Base-by-base conservation (phyloP, 2,888 invertebrate genomes). In the Sinopyrophorus schimmeli region DNA sequence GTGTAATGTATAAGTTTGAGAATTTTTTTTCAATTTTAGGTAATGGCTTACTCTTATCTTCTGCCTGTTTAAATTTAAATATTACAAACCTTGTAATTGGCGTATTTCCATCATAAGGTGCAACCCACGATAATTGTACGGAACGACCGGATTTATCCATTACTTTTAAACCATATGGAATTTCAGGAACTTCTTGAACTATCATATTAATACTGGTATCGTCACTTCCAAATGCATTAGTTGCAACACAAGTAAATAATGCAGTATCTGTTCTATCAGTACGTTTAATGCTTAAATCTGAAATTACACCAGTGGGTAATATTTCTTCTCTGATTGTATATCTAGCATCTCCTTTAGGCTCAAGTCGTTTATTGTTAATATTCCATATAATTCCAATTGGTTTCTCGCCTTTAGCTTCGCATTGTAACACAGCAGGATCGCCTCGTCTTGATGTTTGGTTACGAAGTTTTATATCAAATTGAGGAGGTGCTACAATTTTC, bases 121-220 rank as follows among this genome's bases (percentile, higher is more conserved):
- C 88, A 10, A 89, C 90, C 93, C 93, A 94, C 9, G 92, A 91
- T 14, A 94, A 74, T 70, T 93, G 92, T 39, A 93, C 92, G 1
- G 90, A 89, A 58, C 91, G 82, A 55, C 93, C 92, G 39, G 91
- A 91, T 76, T 92, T 93, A 73, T 94, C 92, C 55, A 92, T 76
- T 16, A 93, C 92, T 71, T 82, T 93, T 47, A 92, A 74, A 39
- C 91, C 91, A 66, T 91, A 91, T 0, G 93, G 92, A 54, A 91
- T 87, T 78, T 93, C 93, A 4, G 90, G 89, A 40, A 87, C 87
- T 82, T 90, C 90, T 82, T 94, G 93, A 58, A 94, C 87, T 59
- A 94, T 93, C 83, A 94, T 87, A 72, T 93, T 92, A 66, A 94
- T 92, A 74, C 91, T 92, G n/a, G 92, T 90, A 65, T 94, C 93